phyloP scores from a whole-genome alignment of 2,888 invertebrate species.

The Minunthozetes semirufus region DNA sequence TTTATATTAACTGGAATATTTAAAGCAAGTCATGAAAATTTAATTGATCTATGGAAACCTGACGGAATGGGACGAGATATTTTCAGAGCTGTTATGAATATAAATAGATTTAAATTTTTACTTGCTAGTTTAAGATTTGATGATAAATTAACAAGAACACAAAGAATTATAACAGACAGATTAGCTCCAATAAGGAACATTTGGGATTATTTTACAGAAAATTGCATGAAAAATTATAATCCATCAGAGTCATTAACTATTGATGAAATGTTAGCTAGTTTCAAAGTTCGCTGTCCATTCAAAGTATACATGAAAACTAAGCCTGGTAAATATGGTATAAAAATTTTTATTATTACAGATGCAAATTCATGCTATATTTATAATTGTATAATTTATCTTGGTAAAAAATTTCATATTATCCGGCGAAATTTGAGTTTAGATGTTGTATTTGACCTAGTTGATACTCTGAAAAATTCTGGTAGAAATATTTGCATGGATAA shows the following conservation, averaged over 20 bases:
- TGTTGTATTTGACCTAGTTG: not conserved
- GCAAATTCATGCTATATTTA: not conserved
- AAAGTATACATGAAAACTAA: slow-evolving; percentile 8
- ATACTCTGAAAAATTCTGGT: not conserved
- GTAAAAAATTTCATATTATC: not conserved
- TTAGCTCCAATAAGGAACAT: slow-evolving; percentile 37
- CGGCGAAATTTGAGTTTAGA: not conserved
- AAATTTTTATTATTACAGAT: not conserved
- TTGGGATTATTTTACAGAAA: slow-evolving; percentile 41
- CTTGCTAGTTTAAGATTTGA: slow-evolving; percentile 40
- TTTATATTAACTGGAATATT: no score
- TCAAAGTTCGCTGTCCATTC: not conserved
- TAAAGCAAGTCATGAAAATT: not conserved
- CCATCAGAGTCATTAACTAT: not conserved
- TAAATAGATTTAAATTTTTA: not conserved
- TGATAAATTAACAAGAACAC: slow-evolving; percentile 40
- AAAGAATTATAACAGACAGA: slow-evolving; percentile 36
- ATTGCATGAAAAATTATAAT: slow-evolving; percentile 26
- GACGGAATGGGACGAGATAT: not conserved
- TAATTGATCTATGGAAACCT: not conserved
- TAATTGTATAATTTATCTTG: not conserved
- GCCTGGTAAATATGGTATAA: slow-evolving; percentile 28
- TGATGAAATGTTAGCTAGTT: not conserved
- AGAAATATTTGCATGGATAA: not conserved
- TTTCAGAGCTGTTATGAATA: not conserved